Conservation (phyloP, 2,797 vertebrate species). For the Euthynnus affinis region DNA sequence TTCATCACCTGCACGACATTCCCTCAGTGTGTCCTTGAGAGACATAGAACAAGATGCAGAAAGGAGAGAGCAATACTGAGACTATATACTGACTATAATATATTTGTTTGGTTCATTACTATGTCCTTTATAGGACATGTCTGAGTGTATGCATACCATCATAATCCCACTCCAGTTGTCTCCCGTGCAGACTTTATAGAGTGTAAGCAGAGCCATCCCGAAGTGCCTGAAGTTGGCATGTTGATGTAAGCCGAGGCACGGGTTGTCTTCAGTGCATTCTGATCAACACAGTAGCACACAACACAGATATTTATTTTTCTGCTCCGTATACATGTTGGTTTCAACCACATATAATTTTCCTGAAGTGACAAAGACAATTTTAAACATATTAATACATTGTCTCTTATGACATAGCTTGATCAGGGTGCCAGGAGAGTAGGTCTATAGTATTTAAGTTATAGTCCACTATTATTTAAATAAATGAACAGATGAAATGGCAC, state of each 20-base stretch:
- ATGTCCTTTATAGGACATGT: not conserved
- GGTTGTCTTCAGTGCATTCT: not conserved
- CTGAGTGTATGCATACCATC: slow-evolving; percentile 5
- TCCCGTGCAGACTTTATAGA: slow-evolving; percentile 42
- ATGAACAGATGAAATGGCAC: too few relatives aligned
- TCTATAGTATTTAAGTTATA: not conserved
- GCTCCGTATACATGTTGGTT: not conserved
- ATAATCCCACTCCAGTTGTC: slow-evolving; percentile 43
- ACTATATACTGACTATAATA: not conserved
- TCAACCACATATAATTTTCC: not conserved
- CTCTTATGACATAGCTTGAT: not conserved
- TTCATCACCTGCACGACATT: fast-evolving
- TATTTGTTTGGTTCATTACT: too few relatives aligned
- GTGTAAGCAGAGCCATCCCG: slow-evolving; percentile 8
- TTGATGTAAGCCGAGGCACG: not conserved
- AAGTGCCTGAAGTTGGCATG: slow-evolving; percentile 24
- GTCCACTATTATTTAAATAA: not conserved
- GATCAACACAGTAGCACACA: not conserved
- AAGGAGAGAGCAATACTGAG: too few relatives aligned
- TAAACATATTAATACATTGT: too few relatives aligned
- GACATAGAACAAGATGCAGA: not conserved
- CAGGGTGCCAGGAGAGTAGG: too few relatives aligned
- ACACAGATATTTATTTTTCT: not conserved
- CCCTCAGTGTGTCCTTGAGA: slow-evolving; percentile 3
- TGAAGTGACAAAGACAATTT: not conserved